Evolutionary conservation across 23 tunicate species (phyloP), one percentile per base, ranked within the genome.

Genomic region (Ciona savignyi): DNA sequence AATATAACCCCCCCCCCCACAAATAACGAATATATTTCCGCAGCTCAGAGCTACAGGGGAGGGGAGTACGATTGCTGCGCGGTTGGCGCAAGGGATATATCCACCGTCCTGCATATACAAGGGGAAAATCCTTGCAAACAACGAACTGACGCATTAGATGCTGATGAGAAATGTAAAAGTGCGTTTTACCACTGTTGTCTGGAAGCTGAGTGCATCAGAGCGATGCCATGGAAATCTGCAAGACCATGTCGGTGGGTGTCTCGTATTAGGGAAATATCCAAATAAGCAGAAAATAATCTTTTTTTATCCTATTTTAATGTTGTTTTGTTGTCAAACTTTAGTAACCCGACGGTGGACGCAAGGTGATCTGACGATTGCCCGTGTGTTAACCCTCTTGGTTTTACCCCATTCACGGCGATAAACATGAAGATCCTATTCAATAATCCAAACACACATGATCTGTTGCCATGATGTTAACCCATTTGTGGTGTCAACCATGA

Each of bases 161-260:
- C 66, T 62, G 60, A 32, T 2, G 42, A 20, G 1, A 67, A 65
- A 20, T 85, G 90, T 69, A 34, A 21, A 27, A 32, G 67, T 1
- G 75, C 78, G 22, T 85, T 85, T 35, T 20, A 78, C 75, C 51
- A 72, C 15, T 85, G 90, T 35, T 85, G 90, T 34, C 20, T 27
- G 31, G 74, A 70, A 4, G 83, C 90, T 3, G 70, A 83, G 65
- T 74, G 89, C 24, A 25, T 35, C 20, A 27, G 65, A 35, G 2
- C 27, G 1, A 68, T 49, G 49, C 63, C 68, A 24, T 42, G 56
- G 56, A 42, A 42, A 15, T 42, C 56, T 6, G 56, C 56, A 49
- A 68, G 35, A 22, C 73, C 35, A 4, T 29, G 73, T 49, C 9
- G 73, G 73, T 28, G 35, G n/a, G n/a, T n/a, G n/a, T n/a, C n/a